phyloP scores from a whole-genome alignment of 1,140 invertebrate genomes.

The Lutraria rhynchaena region DNA sequence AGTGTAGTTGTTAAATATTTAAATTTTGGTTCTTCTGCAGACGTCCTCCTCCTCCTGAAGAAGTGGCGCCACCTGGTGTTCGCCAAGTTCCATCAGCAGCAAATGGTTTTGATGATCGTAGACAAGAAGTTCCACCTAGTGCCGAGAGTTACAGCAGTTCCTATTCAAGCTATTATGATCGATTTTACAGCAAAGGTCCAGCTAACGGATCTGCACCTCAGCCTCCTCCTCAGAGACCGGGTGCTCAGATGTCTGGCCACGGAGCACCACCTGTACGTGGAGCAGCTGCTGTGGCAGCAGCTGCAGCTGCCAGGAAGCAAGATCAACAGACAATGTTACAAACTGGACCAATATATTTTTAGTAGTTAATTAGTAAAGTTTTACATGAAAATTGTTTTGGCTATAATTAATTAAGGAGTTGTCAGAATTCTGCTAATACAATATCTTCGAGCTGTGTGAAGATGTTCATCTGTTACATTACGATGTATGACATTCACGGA shows the following conservation, averaged over 20 bases:
- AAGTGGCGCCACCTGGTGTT: background rate
- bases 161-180: slow-evolving; percentile 64
- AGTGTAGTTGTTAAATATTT: too few relatives aligned
- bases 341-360: slow-evolving; percentile 60
- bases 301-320: slow-evolving; percentile 6
- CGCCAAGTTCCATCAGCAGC: slow-evolving; percentile 6
- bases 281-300: background rate
- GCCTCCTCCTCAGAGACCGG: background rate
- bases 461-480: too few relatives aligned
- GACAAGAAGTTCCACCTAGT: slow-evolving; percentile 41
- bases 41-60: slow-evolving; percentile 14
- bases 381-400: too few relatives aligned
- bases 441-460: too few relatives aligned
- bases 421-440: too few relatives aligned
- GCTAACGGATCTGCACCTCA: slow-evolving; percentile 25
- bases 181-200: slow-evolving; percentile 63
- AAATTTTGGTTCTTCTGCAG: slow-evolving; percentile 4
- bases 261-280: background rate
- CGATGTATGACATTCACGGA: too few relatives aligned
- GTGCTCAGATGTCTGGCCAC: background rate
- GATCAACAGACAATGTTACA: slow-evolving; percentile 52
- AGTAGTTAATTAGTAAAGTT: background rate
- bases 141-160: slow-evolving; percentile 58
- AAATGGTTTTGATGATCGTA: slow-evolving; percentile 45
- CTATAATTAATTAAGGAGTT: too few relatives aligned